Evolutionary conservation across 2,797 vertebrate species (phyloP).

Genomic region (Acanthurus leucopareius): DNA sequence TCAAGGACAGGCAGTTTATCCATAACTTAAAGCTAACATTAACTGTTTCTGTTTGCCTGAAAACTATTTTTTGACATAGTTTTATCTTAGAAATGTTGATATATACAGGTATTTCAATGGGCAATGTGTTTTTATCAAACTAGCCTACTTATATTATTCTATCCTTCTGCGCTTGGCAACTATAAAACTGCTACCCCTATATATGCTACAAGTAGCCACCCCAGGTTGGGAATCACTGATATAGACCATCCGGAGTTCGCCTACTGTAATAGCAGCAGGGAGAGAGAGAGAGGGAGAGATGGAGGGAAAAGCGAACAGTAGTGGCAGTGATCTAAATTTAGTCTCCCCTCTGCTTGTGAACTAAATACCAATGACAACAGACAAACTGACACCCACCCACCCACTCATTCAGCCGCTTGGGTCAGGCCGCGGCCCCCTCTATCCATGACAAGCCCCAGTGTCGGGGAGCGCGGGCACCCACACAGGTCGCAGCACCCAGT

Average conservation of each 20-base stretch:
- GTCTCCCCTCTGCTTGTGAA: slow-evolving; percentile 87
- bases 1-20: not conserved
- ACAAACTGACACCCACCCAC: slow-evolving; percentile 82
- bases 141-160: not conserved
- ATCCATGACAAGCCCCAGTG: slow-evolving; percentile 77
- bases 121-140: not conserved
- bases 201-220: not conserved
- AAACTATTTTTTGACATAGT: not conserved
- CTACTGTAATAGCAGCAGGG: slow-evolving; percentile 48
- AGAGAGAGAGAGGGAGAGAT: slow-evolving; percentile 34
- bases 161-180: not conserved
- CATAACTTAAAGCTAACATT: not conserved
- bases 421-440: slow-evolving; percentile 52
- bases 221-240: slow-evolving; percentile 25
- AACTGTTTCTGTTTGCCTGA: not conserved
- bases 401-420: slow-evolving; percentile 60
- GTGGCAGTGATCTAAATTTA: slow-evolving; percentile 92
- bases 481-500: slow-evolving; percentile 71
- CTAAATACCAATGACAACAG: slow-evolving; percentile 91
- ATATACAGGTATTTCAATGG: too few relatives aligned
- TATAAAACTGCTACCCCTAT: not conserved
- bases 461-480: slow-evolving; percentile 84
- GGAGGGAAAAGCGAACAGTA: slow-evolving; percentile 47
- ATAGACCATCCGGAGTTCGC: slow-evolving; percentile 23
- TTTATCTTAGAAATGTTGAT: too few relatives aligned